Evolutionary conservation across 2,888 invertebrate species (phyloP).

Genomic region (Lepetodrilus schrolli): DNA sequence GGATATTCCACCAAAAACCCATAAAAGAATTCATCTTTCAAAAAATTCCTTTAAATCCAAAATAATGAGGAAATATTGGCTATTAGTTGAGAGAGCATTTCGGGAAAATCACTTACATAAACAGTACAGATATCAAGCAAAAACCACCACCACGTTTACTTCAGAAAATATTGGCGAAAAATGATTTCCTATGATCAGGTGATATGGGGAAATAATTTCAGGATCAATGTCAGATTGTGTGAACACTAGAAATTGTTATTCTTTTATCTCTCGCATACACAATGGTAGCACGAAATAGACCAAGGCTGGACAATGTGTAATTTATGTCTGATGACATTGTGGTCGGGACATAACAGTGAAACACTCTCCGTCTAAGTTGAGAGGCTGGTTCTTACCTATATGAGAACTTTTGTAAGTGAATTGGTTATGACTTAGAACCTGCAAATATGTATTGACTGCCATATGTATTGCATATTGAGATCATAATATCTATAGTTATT

Average conservation of each 20-base stretch:
- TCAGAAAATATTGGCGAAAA: slow-evolving; percentile 5
- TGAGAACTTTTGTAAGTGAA: too few relatives aligned
- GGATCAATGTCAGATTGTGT: slow-evolving; percentile 25
- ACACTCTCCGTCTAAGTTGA: too few relatives aligned
- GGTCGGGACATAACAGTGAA: too few relatives aligned
- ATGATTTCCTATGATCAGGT: slow-evolving; percentile 7
- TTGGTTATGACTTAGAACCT: too few relatives aligned
- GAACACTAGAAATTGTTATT: slow-evolving; percentile 8
- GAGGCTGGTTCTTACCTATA: too few relatives aligned
- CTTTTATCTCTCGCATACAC: background rate
- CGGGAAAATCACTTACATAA: slow-evolving; percentile 15
- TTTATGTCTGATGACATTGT: too few relatives aligned
- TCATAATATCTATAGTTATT: too few relatives aligned
- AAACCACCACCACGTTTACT: background rate
- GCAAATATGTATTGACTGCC: too few relatives aligned
- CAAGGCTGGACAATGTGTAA: too few relatives aligned
- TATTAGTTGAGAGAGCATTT: slow-evolving; percentile 2
- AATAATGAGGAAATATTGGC: slow-evolving; percentile 22
- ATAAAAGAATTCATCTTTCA: slow-evolving; percentile 19
- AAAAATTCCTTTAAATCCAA: slow-evolving; percentile 21
- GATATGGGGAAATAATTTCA: slow-evolving; percentile 1
- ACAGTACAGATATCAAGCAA: background rate
- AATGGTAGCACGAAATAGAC: background rate
- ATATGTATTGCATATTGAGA: too few relatives aligned
- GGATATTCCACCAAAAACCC: background rate